A percentile compares a stretch with the other conserved stretches of the same genome.
phyloP scores from a whole-genome alignment of 2,113 vertebrate species.

The Chunga burmeisteri region DNA sequence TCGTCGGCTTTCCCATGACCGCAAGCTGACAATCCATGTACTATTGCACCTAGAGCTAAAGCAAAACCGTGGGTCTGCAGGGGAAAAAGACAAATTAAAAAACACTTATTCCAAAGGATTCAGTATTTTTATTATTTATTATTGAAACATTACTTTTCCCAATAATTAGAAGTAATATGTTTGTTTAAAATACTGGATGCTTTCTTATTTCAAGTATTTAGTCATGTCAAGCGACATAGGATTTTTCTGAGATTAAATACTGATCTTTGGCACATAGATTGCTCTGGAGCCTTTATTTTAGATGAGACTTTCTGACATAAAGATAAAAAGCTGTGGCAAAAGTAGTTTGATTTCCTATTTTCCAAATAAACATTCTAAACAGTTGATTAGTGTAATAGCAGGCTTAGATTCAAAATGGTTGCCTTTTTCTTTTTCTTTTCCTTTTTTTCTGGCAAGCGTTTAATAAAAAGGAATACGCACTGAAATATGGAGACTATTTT shows the following conservation, averaged over 20 bases:
- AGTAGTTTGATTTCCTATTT: background rate
- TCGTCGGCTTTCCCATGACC: slow-evolving; percentile 94
- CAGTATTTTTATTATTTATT: background rate
- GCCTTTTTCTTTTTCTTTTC: rapidly evolving
- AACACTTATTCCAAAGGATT: background rate
- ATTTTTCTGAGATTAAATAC: background rate
- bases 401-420: background rate
- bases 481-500: background rate
- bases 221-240: background rate
- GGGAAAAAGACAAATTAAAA: slow-evolving; percentile 1
- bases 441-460: background rate
- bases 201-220: background rate
- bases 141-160: background rate
- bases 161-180: background rate
- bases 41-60: slow-evolving; percentile 85
- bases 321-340: background rate
- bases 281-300: background rate
- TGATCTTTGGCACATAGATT: background rate
- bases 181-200: background rate
- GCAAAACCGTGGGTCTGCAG: slow-evolving; percentile 90
- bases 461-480: background rate
- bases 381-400: background rate
- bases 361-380: background rate
- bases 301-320: background rate
- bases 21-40: slow-evolving; percentile 85